Evolutionary conservation across 1,140 invertebrate genomes (phyloP).

Genomic region (Aphaenogaster ashmeadi): DNA sequence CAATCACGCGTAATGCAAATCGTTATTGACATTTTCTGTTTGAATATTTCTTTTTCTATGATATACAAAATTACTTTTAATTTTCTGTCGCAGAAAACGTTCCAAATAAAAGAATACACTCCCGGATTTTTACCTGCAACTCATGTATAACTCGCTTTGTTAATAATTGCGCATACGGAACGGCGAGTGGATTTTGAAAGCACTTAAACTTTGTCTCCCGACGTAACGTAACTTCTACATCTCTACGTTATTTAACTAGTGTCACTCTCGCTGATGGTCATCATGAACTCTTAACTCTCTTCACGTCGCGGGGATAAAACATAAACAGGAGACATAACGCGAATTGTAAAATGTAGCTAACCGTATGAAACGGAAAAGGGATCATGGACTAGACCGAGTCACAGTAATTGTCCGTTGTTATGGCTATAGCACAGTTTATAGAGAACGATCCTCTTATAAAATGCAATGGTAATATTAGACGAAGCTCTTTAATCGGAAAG

Average conservation of each 20-base stretch:
- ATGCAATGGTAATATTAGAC: conserved; percentile 26
- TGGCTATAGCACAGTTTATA: neutral
- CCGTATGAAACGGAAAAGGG: neutral
- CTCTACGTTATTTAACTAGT: conserved; percentile 32
- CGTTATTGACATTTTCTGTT: conserved; percentile 9
- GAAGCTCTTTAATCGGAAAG: conserved; percentile 31
- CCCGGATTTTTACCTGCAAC: neutral
- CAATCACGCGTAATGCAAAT: conserved; percentile 30
- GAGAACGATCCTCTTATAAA: neutral
- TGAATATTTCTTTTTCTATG: neutral
- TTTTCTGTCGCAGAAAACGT: conserved; percentile 16
- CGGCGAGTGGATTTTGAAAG: conserved; percentile 44
- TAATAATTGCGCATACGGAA: neutral
- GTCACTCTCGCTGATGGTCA: neutral
- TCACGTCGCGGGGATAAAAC: neutral
- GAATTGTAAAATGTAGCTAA: neutral
- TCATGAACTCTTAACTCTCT: conserved; percentile 4
- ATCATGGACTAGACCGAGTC: neutral
- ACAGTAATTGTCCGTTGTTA: neutral
- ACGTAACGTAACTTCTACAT: conserved; percentile 8
- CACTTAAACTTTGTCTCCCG: conserved; percentile 16
- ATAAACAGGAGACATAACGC: conserved; percentile 5
- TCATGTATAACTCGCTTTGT: conserved; percentile 29
- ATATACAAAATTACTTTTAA: conserved; percentile 5
- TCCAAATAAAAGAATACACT: neutral